Conservation (phyloP, 2,113 vertebrate genomes). For the Cephalopholis sonnerati region DNA sequence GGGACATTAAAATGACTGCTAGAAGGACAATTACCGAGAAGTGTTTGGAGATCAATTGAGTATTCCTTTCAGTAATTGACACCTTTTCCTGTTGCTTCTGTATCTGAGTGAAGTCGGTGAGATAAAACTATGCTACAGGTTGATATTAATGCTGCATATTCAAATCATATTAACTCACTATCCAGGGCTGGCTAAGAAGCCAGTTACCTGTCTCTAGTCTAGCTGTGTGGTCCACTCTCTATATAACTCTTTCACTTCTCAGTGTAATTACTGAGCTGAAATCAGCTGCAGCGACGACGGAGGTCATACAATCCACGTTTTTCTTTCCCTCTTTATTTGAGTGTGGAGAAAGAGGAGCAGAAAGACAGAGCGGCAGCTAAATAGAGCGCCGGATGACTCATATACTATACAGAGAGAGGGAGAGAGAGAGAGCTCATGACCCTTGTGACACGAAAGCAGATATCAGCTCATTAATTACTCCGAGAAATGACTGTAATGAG, state of each 20-base stretch:
- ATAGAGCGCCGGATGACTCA: slow-evolving; percentile 55
- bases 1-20: neutral
- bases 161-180: neutral
- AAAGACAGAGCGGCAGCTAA: slow-evolving; percentile 33
- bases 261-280: slow-evolving; percentile 53
- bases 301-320: slow-evolving; percentile 49
- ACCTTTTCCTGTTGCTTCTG: neutral
- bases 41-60: neutral
- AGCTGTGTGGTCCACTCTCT: slow-evolving; percentile 1
- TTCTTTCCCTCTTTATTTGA: slow-evolving; percentile 15
- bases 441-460: slow-evolving; percentile 68
- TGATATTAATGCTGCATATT: slow-evolving; percentile 3
- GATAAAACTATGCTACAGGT: neutral
- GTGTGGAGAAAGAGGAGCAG: slow-evolving; percentile 20
- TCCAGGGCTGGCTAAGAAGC: slow-evolving; percentile 10
- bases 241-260: slow-evolving; percentile 21
- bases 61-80: neutral
- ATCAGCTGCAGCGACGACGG: slow-evolving; percentile 18
- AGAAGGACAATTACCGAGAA: neutral
- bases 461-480: slow-evolving; percentile 78
- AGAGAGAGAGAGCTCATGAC: slow-evolving; percentile 47
- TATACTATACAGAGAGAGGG: neutral
- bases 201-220: slow-evolving; percentile 16
- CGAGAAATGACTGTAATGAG: slow-evolving; percentile 72
- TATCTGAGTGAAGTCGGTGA: neutral